A percentile compares a stretch with the other conserved stretches of the same genome.
These are phyloP conservation scores for Ypsolopha sequella DNA, from an alignment of 2,888 invertebrate genomes.

Conservation along the genomic window DNA sequence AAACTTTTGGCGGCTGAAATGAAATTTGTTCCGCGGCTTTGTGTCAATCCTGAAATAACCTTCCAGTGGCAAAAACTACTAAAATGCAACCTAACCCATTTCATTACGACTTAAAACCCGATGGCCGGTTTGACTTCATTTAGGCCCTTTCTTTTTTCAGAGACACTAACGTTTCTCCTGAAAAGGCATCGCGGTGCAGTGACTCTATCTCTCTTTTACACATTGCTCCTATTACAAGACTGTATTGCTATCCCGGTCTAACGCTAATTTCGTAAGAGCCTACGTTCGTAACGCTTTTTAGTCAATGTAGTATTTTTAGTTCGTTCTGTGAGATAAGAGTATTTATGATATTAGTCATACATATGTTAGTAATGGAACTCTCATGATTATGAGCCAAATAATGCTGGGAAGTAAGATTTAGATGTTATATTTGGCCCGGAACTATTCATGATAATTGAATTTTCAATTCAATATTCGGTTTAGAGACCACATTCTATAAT, in stretches of 20 bases:
- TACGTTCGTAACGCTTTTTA: constrained; percentile 5
- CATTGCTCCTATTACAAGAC: background rate
- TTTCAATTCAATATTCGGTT: too few species aligned
- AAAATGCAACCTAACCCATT: background rate
- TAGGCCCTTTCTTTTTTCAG: constrained; percentile 19
- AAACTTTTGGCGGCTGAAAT: constrained; percentile 53
- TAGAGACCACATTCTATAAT: too few species aligned
- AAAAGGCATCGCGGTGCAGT: constrained; percentile 54
- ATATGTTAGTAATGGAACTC: too few species aligned
- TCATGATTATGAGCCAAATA: too few species aligned
- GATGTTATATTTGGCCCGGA: too few species aligned
- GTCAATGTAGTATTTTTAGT: constrained; percentile 6
- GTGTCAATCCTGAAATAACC: constrained; percentile 48
- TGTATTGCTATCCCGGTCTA: background rate
- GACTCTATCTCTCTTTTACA: constrained; percentile 24
- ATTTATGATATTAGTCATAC: too few species aligned
- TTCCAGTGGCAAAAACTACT: constrained; percentile 6
- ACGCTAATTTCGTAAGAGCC: background rate
- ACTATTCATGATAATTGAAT: too few species aligned
- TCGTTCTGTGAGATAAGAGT: constrained; percentile 1
- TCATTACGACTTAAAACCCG: background rate
- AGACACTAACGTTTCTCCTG: constrained; percentile 29
- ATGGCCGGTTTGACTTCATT: constrained; percentile 3
- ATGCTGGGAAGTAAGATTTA: too few species aligned
- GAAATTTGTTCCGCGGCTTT: constrained; percentile 52